Evolutionary conservation across 2,888 invertebrate species (phyloP).

Genomic region (Troilus luridus): DNA sequence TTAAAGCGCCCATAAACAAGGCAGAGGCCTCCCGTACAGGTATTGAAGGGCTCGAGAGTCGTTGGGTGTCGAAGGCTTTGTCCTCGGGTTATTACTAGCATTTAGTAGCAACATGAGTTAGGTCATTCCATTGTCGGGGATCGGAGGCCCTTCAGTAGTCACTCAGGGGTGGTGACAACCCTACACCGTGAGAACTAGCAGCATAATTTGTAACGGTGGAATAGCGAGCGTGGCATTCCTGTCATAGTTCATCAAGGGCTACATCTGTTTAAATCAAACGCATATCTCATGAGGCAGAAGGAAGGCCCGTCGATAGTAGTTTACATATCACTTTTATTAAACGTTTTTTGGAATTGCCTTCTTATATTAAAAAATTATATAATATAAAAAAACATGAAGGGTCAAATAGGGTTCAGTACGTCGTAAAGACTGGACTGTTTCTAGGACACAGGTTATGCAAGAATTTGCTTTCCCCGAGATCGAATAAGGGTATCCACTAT

Average conservation of each 20-base stretch:
- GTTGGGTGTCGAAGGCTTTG: conserved; percentile 11
- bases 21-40: not conserved
- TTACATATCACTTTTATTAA: too few relatives aligned
- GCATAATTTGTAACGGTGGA: conserved; percentile 33
- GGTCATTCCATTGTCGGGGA: not conserved
- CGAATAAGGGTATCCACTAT: too few relatives aligned
- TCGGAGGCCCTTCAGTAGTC: not conserved
- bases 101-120: conserved; percentile 46
- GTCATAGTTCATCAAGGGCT: not conserved
- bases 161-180: conserved; percentile 44
- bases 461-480: too few relatives aligned
- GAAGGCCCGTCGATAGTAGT: too few relatives aligned
- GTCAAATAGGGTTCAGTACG: too few relatives aligned
- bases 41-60: not conserved
- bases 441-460: too few relatives aligned
- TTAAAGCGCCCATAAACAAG: conserved; percentile 29
- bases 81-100: conserved; percentile 20
- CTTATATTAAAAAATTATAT: too few relatives aligned
- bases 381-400: too few relatives aligned
- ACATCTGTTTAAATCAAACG: not conserved
- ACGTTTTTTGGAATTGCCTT: too few relatives aligned
- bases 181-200: not conserved
- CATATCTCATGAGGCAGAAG: not conserved
- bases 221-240: not conserved
- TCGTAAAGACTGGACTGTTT: too few relatives aligned